Evolutionary conservation across 2,113 vertebrate genomes (phyloP).

Genomic region (Diadophis punctatus): DNA sequence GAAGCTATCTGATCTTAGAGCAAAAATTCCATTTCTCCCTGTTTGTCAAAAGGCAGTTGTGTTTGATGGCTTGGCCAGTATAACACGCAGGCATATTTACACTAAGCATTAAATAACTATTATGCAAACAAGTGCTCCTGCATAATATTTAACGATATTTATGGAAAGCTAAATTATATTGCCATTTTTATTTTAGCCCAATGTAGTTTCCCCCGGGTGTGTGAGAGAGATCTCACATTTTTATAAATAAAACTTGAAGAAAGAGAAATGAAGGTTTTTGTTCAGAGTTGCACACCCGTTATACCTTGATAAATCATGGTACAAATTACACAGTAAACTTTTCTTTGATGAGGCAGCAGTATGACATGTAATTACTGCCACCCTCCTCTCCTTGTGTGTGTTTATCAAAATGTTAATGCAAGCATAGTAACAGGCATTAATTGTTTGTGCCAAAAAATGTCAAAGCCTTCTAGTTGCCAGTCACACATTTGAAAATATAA

Average conservation of each 20-base stretch:
- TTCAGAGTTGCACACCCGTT: conserved; percentile 54
- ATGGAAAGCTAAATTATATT: conserved; percentile 73
- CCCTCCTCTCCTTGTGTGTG: conserved; percentile 75
- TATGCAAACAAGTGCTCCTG: conserved; percentile 60
- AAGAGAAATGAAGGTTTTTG: conserved; percentile 49
- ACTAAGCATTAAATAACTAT: conserved; percentile 69
- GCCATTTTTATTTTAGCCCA: conserved; percentile 68
- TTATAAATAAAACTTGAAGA: conserved; percentile 68
- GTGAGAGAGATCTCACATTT: conserved; percentile 61
- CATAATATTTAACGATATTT: conserved; percentile 69
- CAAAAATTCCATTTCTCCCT: conserved; percentile 55
- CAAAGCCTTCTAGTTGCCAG: conserved; percentile 88
- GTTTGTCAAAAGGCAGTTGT: conserved; percentile 52
- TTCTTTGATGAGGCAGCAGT: conserved; percentile 79
- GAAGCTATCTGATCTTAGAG: conserved; percentile 64
- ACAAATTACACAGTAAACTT: conserved; percentile 78
- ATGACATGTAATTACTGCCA: conserved; percentile 95
- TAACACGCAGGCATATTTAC: conserved; percentile 64
- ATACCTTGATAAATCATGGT: conserved; percentile 73
- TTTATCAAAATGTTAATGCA: conserved; percentile 99
- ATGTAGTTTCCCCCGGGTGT: conserved; percentile 54
- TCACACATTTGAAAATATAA: conserved; percentile 91
- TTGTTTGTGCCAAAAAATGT: conserved; percentile 82
- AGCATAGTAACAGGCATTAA: conserved; percentile 98
- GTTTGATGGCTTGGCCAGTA: conserved; percentile 56